phyloP scores from a whole-genome alignment of 2,113 vertebrate genomes.

The Scortum barcoo region DNA sequence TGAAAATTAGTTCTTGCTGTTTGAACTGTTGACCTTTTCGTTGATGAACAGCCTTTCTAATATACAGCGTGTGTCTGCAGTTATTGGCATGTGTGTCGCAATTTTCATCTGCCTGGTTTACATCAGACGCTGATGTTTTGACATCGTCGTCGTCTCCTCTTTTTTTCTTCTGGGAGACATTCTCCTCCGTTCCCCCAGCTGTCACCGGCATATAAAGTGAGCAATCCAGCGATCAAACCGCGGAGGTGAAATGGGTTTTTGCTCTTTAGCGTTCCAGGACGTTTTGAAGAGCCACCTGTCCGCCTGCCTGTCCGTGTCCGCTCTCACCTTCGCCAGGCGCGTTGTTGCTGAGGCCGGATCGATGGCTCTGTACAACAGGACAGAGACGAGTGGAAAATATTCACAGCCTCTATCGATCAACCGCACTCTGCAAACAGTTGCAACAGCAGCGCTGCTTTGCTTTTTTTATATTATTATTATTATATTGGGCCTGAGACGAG shows the following conservation, averaged over 20 bases:
- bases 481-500: constrained; percentile 34
- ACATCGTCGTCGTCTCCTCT: background rate
- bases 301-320: background rate
- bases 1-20: background rate
- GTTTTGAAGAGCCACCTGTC: constrained; percentile 29
- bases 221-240: constrained; percentile 1
- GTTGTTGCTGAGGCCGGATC: constrained; percentile 13
- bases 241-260: constrained; percentile 12
- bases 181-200: background rate
- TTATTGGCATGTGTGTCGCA: background rate
- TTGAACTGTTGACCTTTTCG: background rate
- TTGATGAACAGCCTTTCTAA: background rate
- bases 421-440: constrained; percentile 8
- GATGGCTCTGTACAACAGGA: constrained; percentile 40
- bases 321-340: background rate
- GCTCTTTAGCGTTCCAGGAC: constrained; percentile 19
- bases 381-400: constrained; percentile 59
- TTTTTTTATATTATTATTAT: constrained; percentile 57
- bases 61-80: no score
- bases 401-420: constrained; percentile 56
- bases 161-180: background rate
- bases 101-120: background rate
- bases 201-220: constrained; percentile 35
- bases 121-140: background rate
- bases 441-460: constrained; percentile 16